Base-by-base conservation (phyloP, 2,797 vertebrate species). In the Sparus aurata region DNA sequence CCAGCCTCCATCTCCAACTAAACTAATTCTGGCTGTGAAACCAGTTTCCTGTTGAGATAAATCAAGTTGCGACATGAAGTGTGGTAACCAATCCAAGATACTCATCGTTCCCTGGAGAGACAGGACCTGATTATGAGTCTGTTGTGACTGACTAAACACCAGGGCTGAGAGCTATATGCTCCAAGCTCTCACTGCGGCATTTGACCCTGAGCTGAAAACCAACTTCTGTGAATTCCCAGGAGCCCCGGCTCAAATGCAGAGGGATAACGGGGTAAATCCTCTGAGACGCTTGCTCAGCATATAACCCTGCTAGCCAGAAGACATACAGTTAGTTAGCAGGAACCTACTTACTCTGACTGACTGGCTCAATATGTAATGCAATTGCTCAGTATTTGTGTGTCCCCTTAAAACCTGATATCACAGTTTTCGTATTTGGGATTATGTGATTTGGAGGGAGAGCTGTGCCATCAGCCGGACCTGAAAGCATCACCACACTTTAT, bases 1-100 rank as follows among this genome's bases (percentile, higher is more conserved):
- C 71, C 58, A 57, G 49, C 27, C 41, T 60, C 53, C 20, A 45
- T 78, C 55, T 77, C 30, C 30, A 27, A 22, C 55, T 79, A 52
- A 77, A 59, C 61, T 61, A 58, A 79, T 84, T 76, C 25, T 66
- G 45, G 45, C 78, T 79, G 82, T 59, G 69, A 83, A 83, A 67
- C 69, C 64, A 68, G 45, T 74, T 52, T 68, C 62, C 80, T 67
- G 61, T 73, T 85, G 27, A 75, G 69, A 73, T 9, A 38, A 77
- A 79, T 78, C 72, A 77, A 69, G 75, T 64, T 52, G 63, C 77
- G 85, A 55, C 79, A 60, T 58, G 68, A 43, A 54, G 53, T 54
- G 41, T 62, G 62, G 49, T 84, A 64, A 70, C 59, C 50, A 75
- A 84, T 69, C 47, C 2, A 47, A 70, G 61, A 69, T 67, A 65